Evolutionary conservation across 1,140 invertebrate species (phyloP).

Genomic region (Euwallacea similis): DNA sequence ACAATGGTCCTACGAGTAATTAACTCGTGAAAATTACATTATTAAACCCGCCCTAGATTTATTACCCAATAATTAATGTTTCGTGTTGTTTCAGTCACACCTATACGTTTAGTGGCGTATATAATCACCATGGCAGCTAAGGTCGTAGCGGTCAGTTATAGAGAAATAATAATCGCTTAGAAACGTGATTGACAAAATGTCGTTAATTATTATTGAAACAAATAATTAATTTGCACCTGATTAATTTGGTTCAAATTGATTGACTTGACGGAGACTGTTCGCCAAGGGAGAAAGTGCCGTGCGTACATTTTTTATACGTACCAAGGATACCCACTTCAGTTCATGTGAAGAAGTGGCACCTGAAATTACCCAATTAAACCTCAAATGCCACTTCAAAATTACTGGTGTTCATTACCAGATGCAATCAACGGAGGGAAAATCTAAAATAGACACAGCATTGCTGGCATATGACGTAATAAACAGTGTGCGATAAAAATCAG

Average conservation of each 20-base stretch:
- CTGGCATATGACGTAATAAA: slow-evolving; percentile 8
- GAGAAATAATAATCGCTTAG: background rate
- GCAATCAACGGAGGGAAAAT: background rate
- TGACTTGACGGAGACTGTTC: too few species aligned
- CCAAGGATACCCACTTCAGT: too few species aligned
- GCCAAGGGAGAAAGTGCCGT: too few species aligned
- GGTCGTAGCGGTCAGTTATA: background rate
- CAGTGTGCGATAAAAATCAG: slow-evolving; percentile 12
- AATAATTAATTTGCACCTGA: background rate
- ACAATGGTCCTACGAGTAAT: too few species aligned
- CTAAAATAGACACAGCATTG: background rate
- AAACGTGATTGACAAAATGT: slow-evolving; percentile 5
- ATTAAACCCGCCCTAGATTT: background rate
- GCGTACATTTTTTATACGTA: too few species aligned
- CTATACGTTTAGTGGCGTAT: background rate
- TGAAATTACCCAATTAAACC: too few species aligned
- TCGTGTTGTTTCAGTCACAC: background rate
- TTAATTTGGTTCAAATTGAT: too few species aligned
- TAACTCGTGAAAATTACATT: background rate
- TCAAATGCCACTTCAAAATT: too few species aligned
- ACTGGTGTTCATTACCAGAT: background rate
- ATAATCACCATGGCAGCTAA: slow-evolving; percentile 1
- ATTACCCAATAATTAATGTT: slow-evolving; percentile 3
- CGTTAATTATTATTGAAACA: slow-evolving; percentile 3
- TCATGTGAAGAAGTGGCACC: too few species aligned